Evolutionary conservation across 1,140 invertebrate genomes (phyloP).

Genomic region (Cotesia vestalis): DNA sequence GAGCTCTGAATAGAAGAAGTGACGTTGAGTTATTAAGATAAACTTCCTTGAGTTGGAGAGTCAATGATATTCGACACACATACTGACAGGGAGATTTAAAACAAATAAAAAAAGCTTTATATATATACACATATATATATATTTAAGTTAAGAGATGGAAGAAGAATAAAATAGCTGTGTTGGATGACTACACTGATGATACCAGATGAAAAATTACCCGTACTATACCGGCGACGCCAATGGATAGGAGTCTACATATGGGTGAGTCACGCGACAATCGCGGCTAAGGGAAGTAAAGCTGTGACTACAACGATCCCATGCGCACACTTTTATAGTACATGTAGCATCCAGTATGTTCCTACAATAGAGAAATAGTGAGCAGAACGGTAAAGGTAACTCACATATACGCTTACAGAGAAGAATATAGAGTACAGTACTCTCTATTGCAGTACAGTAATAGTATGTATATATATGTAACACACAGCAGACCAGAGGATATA

Average conservation of each 20-base stretch:
- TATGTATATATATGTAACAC: too few species aligned
- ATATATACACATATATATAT: too few species aligned
- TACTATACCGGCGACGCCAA: conserved; percentile 45
- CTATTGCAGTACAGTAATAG: too few species aligned
- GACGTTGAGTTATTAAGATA: too few species aligned
- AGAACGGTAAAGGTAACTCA: conserved; percentile 58
- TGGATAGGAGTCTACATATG: conserved; percentile 44
- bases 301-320: conserved; percentile 39
- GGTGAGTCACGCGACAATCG: conserved; percentile 57
- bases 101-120: too few species aligned
- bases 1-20: too few species aligned
- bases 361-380: conserved; percentile 59
- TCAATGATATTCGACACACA: too few species aligned
- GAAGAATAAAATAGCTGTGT: conserved; percentile 7
- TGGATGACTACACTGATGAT: conserved; percentile 8
- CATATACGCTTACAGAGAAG: conserved; percentile 26
- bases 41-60: too few species aligned
- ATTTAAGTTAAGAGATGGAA: neutral
- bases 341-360: conserved; percentile 20
- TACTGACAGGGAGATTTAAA: too few species aligned
- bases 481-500: too few species aligned
- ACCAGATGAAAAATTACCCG: conserved; percentile 19
- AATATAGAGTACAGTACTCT: neutral
- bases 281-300: conserved; percentile 47
- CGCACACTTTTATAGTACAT: conserved; percentile 23